Evolutionary conservation across 2,888 invertebrate species (phyloP).

Genomic region (Acanthosepion esculentum): DNA sequence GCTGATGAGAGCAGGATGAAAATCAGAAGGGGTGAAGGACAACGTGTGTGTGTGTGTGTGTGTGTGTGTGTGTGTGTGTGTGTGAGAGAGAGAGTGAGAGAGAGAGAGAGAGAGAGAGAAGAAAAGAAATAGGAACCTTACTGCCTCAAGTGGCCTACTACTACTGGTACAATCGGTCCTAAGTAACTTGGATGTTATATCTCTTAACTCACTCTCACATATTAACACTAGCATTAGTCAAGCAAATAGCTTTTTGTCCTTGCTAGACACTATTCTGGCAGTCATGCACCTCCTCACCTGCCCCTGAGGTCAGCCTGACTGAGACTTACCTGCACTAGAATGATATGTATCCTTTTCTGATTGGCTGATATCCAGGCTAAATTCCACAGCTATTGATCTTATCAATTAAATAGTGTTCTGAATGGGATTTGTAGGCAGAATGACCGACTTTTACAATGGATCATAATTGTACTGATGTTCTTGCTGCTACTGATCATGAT

Average conservation of each 20-base stretch:
- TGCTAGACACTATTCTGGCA: not conserved
- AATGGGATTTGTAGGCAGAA: constrained; percentile 38
- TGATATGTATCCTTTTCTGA: constrained; percentile 35
- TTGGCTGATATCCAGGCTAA: constrained; percentile 42
- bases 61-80: no score
- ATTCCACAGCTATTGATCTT: constrained; percentile 41
- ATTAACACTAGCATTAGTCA: constrained; percentile 36
- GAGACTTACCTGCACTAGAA: constrained; percentile 36
- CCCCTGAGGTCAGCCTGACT: constrained; percentile 25
- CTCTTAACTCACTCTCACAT: not conserved
- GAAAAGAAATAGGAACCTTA: not conserved
- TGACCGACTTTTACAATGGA: constrained; percentile 20
- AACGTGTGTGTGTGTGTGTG: no score
- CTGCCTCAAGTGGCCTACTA: not conserved
- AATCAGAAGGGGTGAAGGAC: not conserved
- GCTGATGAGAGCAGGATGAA: not conserved
- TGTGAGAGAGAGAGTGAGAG: not conserved
- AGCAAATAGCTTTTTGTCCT: not conserved
- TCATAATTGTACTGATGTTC: constrained; percentile 15
- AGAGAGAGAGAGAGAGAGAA: not conserved
- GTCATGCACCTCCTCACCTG: not conserved
- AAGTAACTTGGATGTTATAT: constrained; percentile 33
- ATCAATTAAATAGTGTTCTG: constrained; percentile 40
- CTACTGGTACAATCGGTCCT: not conserved
- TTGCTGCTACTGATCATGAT: constrained; percentile 11